These are phyloP conservation scores for Mustelus asterias DNA, from an alignment of 2,113 vertebrate species.

Conservation along the genomic window DNA sequence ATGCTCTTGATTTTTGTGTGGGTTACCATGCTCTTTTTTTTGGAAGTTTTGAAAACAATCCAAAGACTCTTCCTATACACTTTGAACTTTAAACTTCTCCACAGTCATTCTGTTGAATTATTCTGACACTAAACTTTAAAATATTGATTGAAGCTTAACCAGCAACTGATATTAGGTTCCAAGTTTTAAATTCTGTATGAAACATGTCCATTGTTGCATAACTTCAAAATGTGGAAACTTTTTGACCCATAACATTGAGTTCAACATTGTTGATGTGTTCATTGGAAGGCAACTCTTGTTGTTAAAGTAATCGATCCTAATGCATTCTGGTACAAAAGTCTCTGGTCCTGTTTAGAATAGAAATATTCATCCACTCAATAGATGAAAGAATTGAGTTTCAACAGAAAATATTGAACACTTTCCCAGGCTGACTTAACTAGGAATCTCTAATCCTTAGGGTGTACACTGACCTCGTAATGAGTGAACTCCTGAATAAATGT, in stretches of 20 bases:
- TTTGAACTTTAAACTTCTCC: background rate
- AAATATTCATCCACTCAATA: background rate
- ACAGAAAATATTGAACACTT: background rate
- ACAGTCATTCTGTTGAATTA: background rate
- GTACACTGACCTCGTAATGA: background rate
- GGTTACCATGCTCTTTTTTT: too few species aligned
- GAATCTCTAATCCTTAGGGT: background rate
- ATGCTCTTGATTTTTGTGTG: background rate
- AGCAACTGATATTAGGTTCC: background rate
- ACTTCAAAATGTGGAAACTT: background rate
- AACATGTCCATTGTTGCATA: background rate
- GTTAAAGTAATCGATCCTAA: background rate
- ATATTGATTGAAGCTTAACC: background rate
- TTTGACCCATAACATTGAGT: background rate
- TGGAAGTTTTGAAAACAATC: too few species aligned
- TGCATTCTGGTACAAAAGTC: background rate
- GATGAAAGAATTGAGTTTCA: background rate
- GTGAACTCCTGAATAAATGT: background rate
- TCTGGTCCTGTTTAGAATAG: background rate
- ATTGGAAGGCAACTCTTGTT: background rate
- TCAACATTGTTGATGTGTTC: background rate
- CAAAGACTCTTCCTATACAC: too few species aligned
- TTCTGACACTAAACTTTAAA: background rate
- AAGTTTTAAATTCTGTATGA: background rate
- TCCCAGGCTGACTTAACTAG: background rate